These are phyloP conservation scores for Dolomedes plantarius DNA, from an alignment of 2,888 invertebrate species.

Conservation along the genomic window DNA sequence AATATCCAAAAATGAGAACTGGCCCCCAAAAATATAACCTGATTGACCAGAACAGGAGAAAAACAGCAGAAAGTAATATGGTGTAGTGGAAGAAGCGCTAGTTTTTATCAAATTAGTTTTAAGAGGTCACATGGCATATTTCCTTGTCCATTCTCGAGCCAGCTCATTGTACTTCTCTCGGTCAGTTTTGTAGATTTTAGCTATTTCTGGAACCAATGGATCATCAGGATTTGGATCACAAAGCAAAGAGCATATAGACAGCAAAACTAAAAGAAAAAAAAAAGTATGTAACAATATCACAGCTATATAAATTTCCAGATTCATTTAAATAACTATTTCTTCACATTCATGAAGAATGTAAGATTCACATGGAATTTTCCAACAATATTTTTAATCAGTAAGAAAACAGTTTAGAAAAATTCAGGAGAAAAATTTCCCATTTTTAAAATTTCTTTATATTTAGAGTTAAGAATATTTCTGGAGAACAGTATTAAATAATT, in stretches of 20 bases:
- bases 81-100: constrained; percentile 72
- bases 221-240: constrained; percentile 99
- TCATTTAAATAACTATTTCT: too few species aligned
- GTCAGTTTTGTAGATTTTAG: constrained; percentile 99
- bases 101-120: constrained; percentile 44
- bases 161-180: constrained; percentile 99
- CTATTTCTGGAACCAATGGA: constrained; percentile 99
- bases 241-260: constrained; percentile 99
- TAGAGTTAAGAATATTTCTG: too few species aligned
- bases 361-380: too few species aligned
- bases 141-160: constrained; percentile 99
- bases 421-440: too few species aligned
- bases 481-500: too few species aligned
- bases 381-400: too few species aligned
- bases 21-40: constrained; percentile 66
- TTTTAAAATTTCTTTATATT: too few species aligned
- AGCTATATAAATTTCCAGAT: too few species aligned
- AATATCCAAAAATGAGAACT: constrained; percentile 50
- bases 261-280: constrained; percentile 84
- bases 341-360: too few species aligned
- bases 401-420: too few species aligned
- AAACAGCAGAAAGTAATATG: constrained; percentile 69
- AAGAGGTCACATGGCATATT: constrained; percentile 93
- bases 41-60: constrained; percentile 70
- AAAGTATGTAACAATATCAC: too few species aligned